Conservation (phyloP, 35 echinoderm and acorn worm genomes). For the Anneissia japonica region DNA sequence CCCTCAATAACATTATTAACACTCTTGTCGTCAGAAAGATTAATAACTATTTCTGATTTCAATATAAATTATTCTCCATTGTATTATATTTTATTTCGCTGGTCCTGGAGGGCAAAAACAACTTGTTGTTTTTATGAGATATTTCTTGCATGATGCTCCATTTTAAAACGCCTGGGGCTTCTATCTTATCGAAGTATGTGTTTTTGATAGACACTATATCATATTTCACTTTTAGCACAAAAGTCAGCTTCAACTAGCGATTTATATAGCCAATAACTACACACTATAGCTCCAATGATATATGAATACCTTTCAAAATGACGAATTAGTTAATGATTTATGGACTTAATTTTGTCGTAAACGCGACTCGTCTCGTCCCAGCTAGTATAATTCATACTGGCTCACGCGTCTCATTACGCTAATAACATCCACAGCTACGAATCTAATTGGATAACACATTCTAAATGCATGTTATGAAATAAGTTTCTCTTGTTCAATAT, state of each 20-base stretch:
- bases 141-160: neutral
- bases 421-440: neutral
- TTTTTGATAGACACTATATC: conserved; percentile 1
- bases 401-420: neutral
- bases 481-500: neutral
- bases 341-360: neutral
- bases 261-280: neutral
- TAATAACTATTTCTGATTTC: too few relatives aligned
- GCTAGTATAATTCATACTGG: neutral
- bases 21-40: too few relatives aligned
- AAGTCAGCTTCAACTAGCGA: conserved; percentile 1
- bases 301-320: neutral
- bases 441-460: neutral
- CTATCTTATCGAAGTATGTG: neutral
- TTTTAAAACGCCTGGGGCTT: neutral
- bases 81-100: too few relatives aligned
- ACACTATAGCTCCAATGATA: neutral
- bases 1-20: too few relatives aligned
- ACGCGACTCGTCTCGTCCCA: neutral
- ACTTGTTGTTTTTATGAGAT: too few relatives aligned
- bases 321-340: neutral
- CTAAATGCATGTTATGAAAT: neutral
- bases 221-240: neutral
- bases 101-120: too few relatives aligned
- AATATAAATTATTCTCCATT: too few relatives aligned